Base-by-base conservation (phyloP, 2,113 vertebrate genomes). In the Dolichotis patagonum region DNA sequence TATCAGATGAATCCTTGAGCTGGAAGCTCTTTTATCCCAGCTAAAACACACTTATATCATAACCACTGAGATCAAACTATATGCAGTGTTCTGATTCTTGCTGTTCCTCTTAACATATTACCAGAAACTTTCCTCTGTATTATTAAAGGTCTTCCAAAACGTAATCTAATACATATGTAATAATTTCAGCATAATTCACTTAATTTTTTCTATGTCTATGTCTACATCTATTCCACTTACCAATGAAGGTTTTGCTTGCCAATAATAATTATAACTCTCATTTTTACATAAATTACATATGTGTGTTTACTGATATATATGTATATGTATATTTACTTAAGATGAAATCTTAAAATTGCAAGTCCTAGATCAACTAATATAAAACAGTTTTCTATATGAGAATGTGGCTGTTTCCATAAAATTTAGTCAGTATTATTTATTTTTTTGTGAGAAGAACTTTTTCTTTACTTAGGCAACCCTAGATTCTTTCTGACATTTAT, bases 161-260 rank as follows among this genome's bases (percentile, higher is more conserved):
- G 65, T 43, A 75, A 62, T 52, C 67, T 65, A 92, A 49, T 89
- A 41, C 38, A 12, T 63, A 28, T 46, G 63, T 71, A 95, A 77
- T 96, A 65, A 83, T 96, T 93, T 87, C 2, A 93, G 60, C 9
- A 41, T 82, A 71, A 77, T 95, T 85, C 54, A 32, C 12, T 90
- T 60, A 87, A 41, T 6, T 49, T 1, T 49, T 16, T 63, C 7
- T n/a, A 80, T 38, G 22, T 52, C 30, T 38, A 7, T 49, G 20
- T 56, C 28, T 75, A 7, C 69, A 32, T 46, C 14, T 65, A 3
- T 69, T 24, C 3, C 67, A 71, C 9, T 62, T 88, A 80, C 54
- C 43, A 73, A 7, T 97, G 19, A 16, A 87, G 3, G 16, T 19
- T 52, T 95, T 20, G 49, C 73, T 69, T 91, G 30, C 22, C 85